phyloP scores from a whole-genome alignment of 1,140 invertebrate genomes.

The Holotrichia oblita region DNA sequence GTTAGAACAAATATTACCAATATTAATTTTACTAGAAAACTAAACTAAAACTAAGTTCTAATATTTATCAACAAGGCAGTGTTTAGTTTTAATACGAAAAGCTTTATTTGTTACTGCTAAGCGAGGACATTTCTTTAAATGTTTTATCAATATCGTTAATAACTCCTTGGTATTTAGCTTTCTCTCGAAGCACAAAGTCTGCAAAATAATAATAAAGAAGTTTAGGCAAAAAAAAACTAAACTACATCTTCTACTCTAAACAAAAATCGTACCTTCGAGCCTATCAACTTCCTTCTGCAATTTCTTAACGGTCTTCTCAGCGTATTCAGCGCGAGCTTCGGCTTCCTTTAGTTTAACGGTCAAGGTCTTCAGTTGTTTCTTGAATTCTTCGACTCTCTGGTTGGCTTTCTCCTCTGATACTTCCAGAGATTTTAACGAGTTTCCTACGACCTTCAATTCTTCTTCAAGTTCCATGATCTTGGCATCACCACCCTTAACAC shows the following conservation, averaged over 20 bases:
- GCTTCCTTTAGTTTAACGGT: conserved; percentile 98
- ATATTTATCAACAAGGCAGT: background rate
- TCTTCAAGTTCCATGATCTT: conserved; percentile 99
- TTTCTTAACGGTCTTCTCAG: conserved; percentile 99
- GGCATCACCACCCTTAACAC: conserved; percentile 99
- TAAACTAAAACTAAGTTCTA: no score
- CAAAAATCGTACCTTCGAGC: conserved; percentile 89
- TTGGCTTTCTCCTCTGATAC: conserved; percentile 99
- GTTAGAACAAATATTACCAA: background rate
- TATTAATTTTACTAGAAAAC: background rate
- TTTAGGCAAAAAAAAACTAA: background rate
- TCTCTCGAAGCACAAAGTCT: conserved; percentile 94
- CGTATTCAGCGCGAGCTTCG: conserved; percentile 98
- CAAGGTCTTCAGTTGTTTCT: conserved; percentile 97
- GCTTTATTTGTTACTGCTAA: conserved; percentile 55
- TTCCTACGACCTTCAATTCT: conserved; percentile 98
- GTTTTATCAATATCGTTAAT: conserved; percentile 98
- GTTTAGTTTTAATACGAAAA: background rate
- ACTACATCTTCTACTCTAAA: conserved; percentile 10
- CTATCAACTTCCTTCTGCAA: conserved; percentile 99
- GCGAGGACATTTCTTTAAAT: conserved; percentile 76
- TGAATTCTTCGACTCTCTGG: conserved; percentile 99
- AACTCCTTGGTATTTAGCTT: conserved; percentile 96
- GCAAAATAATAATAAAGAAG: conserved; percentile 53
- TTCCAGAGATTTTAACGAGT: conserved; percentile 99